Percentiles rank a stretch among this genome's conserved stretches.
These are phyloP conservation scores for Hassar affinis DNA, from an alignment of 2,113 vertebrate species.

Conservation along the genomic window DNA sequence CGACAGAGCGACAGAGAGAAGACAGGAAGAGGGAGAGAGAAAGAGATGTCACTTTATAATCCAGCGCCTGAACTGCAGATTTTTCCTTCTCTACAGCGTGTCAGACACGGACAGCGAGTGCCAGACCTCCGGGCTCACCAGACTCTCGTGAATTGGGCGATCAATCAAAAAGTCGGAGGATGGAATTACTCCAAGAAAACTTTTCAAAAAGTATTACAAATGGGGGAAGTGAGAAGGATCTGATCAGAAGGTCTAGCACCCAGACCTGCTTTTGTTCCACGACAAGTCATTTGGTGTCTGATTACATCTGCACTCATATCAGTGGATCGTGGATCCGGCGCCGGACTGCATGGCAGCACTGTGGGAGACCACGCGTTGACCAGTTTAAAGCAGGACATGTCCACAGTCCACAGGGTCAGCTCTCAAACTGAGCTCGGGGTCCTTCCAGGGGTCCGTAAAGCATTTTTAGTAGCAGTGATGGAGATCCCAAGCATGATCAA, in stretches of 20 bases:
- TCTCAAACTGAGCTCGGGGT: neutral
- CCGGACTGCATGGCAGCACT: no score
- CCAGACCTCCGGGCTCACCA: constrained; percentile 25
- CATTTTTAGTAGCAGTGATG: no score
- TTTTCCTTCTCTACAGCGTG: neutral
- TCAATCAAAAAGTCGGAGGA: constrained; percentile 26
- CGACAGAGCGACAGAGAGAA: neutral
- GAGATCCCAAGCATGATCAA: no score
- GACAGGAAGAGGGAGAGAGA: constrained; percentile 6
- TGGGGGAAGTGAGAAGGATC: neutral
- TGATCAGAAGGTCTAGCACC: neutral
- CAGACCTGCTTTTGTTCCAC: neutral
- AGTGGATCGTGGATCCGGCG: neutral
- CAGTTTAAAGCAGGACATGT: no score
- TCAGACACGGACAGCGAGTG: constrained; percentile 15
- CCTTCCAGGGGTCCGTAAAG: neutral
- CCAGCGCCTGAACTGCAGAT: neutral
- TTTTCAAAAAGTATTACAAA: constrained; percentile 12
- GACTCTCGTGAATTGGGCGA: constrained; percentile 16
- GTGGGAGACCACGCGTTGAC: neutral
- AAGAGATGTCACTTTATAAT: neutral
- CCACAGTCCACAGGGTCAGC: no score
- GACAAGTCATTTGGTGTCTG: neutral
- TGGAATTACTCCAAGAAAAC: neutral
- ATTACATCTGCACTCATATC: neutral